Conservation (phyloP, 2,113 vertebrate species). For the Labeo rohita region DNA sequence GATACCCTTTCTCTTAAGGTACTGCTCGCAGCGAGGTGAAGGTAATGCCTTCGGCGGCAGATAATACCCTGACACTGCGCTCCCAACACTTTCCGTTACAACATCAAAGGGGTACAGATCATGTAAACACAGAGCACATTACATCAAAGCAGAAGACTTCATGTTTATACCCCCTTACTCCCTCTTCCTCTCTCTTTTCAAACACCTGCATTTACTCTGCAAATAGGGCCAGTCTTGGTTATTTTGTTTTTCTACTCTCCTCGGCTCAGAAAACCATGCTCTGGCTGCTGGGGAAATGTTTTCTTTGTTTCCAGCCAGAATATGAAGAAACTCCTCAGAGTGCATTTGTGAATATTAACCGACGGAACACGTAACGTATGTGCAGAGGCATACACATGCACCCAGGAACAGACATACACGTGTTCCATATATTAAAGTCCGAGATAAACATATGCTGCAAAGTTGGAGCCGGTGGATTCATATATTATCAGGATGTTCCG, state of each 20-base stretch:
- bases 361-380: neutral
- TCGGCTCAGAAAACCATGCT: neutral
- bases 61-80: slow-evolving; percentile 42
- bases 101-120: slow-evolving; percentile 57
- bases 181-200: slow-evolving; percentile 24
- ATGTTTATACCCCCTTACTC: slow-evolving; percentile 29
- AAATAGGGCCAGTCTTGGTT: slow-evolving; percentile 5
- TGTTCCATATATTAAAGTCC: neutral
- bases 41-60: slow-evolving; percentile 31
- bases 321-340: neutral
- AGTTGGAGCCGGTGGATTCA: slow-evolving; percentile 13
- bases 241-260: neutral
- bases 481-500: slow-evolving; percentile 40
- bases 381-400: neutral
- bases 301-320: slow-evolving; percentile 14
- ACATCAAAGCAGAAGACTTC: slow-evolving; percentile 56
- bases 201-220: slow-evolving; percentile 31
- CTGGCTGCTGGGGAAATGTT: slow-evolving; percentile 6
- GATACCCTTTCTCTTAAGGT: slow-evolving; percentile 21
- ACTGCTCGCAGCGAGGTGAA: neutral
- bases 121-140: slow-evolving; percentile 54
- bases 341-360: neutral
- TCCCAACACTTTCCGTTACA: slow-evolving; percentile 43
- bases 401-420: neutral
- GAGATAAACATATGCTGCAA: slow-evolving; percentile 24